phyloP scores from a whole-genome alignment of 2,888 invertebrate genomes.

The Hypsopygia costalis region DNA sequence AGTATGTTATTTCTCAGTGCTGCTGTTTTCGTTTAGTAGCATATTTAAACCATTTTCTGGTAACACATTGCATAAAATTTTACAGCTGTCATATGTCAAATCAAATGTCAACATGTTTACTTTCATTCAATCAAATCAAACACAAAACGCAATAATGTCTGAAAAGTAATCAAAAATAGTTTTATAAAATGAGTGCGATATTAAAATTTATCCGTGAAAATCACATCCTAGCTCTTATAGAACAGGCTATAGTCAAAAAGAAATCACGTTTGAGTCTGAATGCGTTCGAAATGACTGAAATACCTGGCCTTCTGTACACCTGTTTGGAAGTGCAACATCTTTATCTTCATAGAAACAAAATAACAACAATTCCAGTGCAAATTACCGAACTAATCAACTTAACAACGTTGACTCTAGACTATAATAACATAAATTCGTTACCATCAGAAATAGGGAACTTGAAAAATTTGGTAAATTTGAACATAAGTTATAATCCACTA shows the following conservation, averaged over 20 bases:
- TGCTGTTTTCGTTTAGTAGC: too few relatives aligned
- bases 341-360: conserved; percentile 83
- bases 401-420: conserved; percentile 83
- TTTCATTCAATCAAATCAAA: conserved; percentile 34
- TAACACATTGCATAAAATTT: too few relatives aligned
- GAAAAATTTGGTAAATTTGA: conserved; percentile 81
- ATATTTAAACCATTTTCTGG: too few relatives aligned
- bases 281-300: conserved; percentile 81
- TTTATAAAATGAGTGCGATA: conserved; percentile 81
- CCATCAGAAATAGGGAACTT: conserved; percentile 82
- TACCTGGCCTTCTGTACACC: conserved; percentile 79
- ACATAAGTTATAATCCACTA: conserved; percentile 84
- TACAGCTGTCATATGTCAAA: too few relatives aligned
- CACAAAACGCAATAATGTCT: conserved; percentile 64
- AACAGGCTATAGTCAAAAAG: conserved; percentile 81
- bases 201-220: conserved; percentile 85
- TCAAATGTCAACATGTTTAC: too few relatives aligned
- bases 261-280: conserved; percentile 82
- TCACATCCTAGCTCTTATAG: conserved; percentile 84
- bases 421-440: conserved; percentile 81
- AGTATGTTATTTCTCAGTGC: too few relatives aligned
- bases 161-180: conserved; percentile 52
- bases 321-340: conserved; percentile 81
- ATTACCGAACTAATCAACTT: conserved; percentile 78
- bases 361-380: conserved; percentile 67